phyloP scores from a whole-genome alignment of 1,140 invertebrate species.

The Aphidius ervi region DNA sequence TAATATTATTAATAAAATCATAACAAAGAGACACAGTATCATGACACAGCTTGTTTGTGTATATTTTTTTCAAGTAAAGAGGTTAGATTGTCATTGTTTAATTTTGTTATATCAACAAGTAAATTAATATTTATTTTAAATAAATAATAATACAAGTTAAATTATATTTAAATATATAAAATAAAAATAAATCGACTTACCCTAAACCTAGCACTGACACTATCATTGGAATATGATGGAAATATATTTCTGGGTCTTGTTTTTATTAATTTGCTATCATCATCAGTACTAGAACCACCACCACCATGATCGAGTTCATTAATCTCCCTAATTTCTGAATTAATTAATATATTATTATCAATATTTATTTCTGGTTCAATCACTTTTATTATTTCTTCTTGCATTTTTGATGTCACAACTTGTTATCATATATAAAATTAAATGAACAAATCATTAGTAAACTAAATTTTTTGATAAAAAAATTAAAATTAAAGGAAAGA shows the following conservation, averaged over 20 bases:
- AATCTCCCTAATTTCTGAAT: conserved; percentile 19
- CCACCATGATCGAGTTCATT: conserved; percentile 16
- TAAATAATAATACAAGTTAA: not conserved
- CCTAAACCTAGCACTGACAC: conserved; percentile 39
- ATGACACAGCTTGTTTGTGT: not conserved
- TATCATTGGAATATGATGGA: conserved; percentile 38
- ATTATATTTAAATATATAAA: too few species aligned
- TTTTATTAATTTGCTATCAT: conserved; percentile 29
- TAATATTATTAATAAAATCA: not conserved
- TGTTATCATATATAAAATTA: too few species aligned
- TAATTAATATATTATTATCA: conserved; percentile 26
- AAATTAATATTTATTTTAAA: not conserved
- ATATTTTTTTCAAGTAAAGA: not conserved
- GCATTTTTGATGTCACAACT: too few species aligned
- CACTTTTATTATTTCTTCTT: conserved; percentile 18
- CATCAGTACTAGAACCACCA: conserved; percentile 20
- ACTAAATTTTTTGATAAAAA: conserved; percentile 1
- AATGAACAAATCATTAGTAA: too few species aligned
- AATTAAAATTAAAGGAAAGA: not conserved
- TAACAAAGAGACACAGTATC: conserved; percentile 5
- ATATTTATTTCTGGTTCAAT: conserved; percentile 23
- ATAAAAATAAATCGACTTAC: conserved; percentile 27
- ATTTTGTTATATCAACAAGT: not conserved
- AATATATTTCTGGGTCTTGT: conserved; percentile 43
- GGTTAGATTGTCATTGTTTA: not conserved